phyloP scores from a whole-genome alignment of 1,140 invertebrate species.

The Caerostris darwini region DNA sequence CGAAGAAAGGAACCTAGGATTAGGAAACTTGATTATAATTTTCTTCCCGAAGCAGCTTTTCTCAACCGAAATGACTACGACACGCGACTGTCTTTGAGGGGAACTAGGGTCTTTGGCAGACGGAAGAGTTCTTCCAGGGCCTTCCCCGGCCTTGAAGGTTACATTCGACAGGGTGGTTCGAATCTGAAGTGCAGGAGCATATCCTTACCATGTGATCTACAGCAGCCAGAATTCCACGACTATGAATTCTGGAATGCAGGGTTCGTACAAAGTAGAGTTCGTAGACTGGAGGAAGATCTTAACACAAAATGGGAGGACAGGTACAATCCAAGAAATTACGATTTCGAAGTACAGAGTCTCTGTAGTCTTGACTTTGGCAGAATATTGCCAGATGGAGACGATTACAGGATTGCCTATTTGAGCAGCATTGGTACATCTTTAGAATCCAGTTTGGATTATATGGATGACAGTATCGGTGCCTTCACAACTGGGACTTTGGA shows the following conservation, averaged over 20 bases:
- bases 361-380: constrained; percentile 62
- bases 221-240: background rate
- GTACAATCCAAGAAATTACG: background rate
- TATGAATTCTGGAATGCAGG: constrained; percentile 53
- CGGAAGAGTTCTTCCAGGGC: constrained; percentile 29
- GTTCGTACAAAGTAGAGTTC: constrained; percentile 64
- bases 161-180: background rate
- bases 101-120: constrained; percentile 34
- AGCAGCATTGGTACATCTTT: constrained; percentile 60
- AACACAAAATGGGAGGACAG: background rate
- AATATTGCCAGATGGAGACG: constrained; percentile 53
- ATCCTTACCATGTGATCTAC: constrained; percentile 35
- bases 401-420: constrained; percentile 66
- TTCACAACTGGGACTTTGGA: constrained; percentile 18
- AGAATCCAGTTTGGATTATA: constrained; percentile 62
- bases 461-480: constrained; percentile 36
- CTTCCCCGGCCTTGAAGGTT: constrained; percentile 1
- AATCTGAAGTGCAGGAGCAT: constrained; percentile 38
- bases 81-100: constrained; percentile 41
- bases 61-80: constrained; percentile 36
- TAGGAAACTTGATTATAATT: constrained; percentile 33
- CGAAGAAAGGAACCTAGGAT: constrained; percentile 9
- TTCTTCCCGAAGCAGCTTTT: background rate
- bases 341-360: constrained; percentile 62
- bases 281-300: constrained; percentile 65